Percentiles rank a stretch among this genome's conserved stretches.
phyloP scores from a whole-genome alignment of 2,113 vertebrate genomes.

The Thoracochromis brauschi region DNA sequence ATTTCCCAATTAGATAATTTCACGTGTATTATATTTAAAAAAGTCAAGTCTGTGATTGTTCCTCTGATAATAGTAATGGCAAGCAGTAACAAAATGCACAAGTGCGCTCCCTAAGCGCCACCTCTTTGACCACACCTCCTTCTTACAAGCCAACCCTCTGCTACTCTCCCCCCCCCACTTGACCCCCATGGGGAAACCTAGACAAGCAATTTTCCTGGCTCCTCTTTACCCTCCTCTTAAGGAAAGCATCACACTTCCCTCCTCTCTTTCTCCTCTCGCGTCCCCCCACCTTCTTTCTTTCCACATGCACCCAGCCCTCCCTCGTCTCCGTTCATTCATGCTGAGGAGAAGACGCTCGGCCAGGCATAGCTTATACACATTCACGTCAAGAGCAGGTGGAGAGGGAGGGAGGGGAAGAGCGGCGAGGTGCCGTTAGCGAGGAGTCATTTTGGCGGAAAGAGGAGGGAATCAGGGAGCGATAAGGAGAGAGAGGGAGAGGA shows the following conservation, averaged over 20 bases:
- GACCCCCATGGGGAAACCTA: constrained; percentile 28
- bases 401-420: constrained; percentile 22
- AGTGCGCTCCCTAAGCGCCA: not conserved
- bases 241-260: constrained; percentile 27
- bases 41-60: not conserved
- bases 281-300: not conserved
- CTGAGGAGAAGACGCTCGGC: constrained; percentile 32
- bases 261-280: not conserved
- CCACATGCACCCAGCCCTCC: constrained; percentile 21
- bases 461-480: constrained; percentile 1
- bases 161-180: constrained; percentile 7
- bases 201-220: constrained; percentile 10
- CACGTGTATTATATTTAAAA: not conserved
- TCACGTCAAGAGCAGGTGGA: constrained; percentile 56
- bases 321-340: constrained; percentile 53
- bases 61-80: not conserved
- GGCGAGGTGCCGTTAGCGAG: not conserved
- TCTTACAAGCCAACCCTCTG: not conserved
- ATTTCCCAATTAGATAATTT: not conserved
- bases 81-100: not conserved
- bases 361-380: constrained; percentile 41
- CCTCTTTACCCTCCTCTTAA: constrained; percentile 5
- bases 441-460: constrained; percentile 8
- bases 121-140: not conserved
- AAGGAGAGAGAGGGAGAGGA: not conserved